Evolutionary conservation across 2,797 vertebrate species (phyloP).

Genomic region (Micromesistius poutassou): DNA sequence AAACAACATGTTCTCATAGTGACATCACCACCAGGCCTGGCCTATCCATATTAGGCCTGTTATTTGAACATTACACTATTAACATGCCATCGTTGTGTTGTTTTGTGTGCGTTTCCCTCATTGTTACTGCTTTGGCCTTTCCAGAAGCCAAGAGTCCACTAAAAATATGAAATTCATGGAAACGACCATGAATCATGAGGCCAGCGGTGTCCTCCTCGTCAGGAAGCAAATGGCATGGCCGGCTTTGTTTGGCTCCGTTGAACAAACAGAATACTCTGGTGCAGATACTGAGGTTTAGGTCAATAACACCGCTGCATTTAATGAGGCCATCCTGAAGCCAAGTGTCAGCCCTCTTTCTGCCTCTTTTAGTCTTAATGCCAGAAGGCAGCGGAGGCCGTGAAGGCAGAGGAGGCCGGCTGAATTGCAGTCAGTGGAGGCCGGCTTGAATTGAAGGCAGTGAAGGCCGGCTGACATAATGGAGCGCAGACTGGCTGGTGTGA

Average conservation of each 20-base stretch:
- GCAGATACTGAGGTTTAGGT: conserved; percentile 20
- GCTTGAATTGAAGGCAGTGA: no score
- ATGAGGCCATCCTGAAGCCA: conserved; percentile 31
- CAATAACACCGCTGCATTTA: conserved; percentile 18
- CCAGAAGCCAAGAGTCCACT: background rate
- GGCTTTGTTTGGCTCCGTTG: background rate
- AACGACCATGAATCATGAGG: background rate
- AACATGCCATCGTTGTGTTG: background rate
- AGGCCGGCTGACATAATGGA: no score
- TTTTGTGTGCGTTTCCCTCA: background rate
- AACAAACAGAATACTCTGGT: conserved; percentile 17
- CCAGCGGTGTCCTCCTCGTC: background rate
- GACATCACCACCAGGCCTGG: background rate
- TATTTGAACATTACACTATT: background rate
- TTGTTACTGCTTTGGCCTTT: background rate
- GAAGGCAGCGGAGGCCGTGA: conserved; percentile 17
- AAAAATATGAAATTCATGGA: background rate
- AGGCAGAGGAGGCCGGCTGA: no score
- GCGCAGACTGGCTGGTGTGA: no score
- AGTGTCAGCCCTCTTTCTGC: conserved; percentile 31
- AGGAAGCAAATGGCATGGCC: background rate
- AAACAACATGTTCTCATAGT: background rate
- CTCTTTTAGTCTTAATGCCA: conserved; percentile 52
- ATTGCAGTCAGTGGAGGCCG: no score
- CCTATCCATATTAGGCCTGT: background rate